Evolutionary conservation across 2,113 vertebrate genomes (phyloP).

Genomic region (Oryzias celebensis): DNA sequence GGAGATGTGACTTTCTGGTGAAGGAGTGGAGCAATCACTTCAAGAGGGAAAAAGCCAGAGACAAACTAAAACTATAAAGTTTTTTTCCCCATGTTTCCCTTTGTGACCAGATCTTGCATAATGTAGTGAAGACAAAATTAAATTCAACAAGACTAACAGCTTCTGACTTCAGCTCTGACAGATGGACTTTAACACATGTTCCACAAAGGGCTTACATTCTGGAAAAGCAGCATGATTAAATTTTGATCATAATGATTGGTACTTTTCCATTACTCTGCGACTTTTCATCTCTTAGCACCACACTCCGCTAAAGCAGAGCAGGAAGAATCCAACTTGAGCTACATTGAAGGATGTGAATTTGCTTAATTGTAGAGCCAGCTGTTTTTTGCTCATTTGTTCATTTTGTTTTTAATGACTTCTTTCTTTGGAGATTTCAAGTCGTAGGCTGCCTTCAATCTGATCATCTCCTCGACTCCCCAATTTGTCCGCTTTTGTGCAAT

Average conservation of each 20-base stretch:
- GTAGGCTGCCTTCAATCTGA: constrained; percentile 39
- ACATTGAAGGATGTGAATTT: constrained; percentile 16
- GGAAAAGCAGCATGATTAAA: constrained; percentile 41
- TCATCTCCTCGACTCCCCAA: constrained; percentile 44
- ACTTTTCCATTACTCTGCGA: constrained; percentile 35
- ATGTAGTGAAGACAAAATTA: constrained; percentile 29
- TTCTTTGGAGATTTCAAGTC: constrained; percentile 19
- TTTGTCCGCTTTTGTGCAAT: constrained; percentile 64
- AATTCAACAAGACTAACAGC: constrained; percentile 54
- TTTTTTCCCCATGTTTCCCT: constrained; percentile 48
- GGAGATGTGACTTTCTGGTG: constrained; percentile 30
- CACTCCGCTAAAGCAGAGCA: constrained; percentile 21
- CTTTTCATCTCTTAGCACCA: constrained; percentile 28
- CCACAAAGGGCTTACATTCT: constrained; percentile 38
- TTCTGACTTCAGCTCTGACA: constrained; percentile 50
- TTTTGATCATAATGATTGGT: constrained; percentile 43
- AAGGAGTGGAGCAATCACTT: constrained; percentile 36
- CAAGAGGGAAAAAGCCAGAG: constrained; percentile 27
- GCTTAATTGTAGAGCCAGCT: constrained; percentile 43
- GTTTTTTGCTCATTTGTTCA: constrained; percentile 5
- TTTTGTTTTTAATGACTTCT: not conserved
- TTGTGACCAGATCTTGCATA: too few species aligned
- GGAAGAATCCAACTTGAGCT: constrained; percentile 25
- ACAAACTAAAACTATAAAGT: constrained; percentile 36
- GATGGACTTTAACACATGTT: constrained; percentile 31